phyloP scores from a whole-genome alignment of 2,113 vertebrate genomes.

The Willisornis vidua region DNA sequence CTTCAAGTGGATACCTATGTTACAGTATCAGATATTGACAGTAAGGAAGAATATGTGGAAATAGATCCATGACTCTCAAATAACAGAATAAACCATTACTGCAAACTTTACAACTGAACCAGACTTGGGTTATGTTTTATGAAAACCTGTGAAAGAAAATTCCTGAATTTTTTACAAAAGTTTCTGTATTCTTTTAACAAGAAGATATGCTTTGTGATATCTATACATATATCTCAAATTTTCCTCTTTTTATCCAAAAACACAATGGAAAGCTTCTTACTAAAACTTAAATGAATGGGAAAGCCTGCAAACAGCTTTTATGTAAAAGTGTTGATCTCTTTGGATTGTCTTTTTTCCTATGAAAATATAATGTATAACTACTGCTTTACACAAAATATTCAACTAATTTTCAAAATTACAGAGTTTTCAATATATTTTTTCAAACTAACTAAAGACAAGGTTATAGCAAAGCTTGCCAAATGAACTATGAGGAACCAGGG shows the following conservation, averaged over 20 bases:
- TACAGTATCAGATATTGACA: not conserved
- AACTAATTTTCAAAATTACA: not conserved
- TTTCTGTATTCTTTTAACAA: not conserved
- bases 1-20: not conserved
- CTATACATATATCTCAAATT: not conserved
- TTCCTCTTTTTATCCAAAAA: not conserved
- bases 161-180: not conserved
- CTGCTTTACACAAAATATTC: not conserved
- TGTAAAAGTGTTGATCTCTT: not conserved
- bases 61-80: not conserved
- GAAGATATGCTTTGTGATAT: not conserved
- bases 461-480: constrained; percentile 3
- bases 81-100: not conserved
- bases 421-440: not conserved
- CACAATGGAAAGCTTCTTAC: not conserved
- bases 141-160: not conserved
- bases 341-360: not conserved
- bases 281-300: not conserved
- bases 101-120: not conserved
- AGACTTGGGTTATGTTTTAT: not conserved
- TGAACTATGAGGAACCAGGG: not conserved
- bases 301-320: not conserved
- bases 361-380: not conserved
- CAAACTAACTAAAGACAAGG: not conserved
- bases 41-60: not conserved